These are phyloP conservation scores for Chaetogeoica ovagalla DNA, from an alignment of 2,888 invertebrate genomes.

Conservation along the genomic window DNA sequence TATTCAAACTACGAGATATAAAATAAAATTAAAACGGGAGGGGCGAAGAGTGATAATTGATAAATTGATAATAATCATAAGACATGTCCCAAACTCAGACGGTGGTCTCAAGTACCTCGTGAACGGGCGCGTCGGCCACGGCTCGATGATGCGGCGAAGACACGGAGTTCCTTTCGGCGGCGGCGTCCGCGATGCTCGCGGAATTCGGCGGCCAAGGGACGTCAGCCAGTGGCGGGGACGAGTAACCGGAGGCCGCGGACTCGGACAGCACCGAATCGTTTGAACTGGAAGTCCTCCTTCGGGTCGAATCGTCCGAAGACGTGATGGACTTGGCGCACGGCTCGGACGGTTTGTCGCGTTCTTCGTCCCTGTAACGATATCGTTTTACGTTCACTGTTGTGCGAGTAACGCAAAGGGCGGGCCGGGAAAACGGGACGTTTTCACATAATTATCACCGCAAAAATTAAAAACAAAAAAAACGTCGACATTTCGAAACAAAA, in stretches of 20 bases:
- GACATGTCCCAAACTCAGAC: slow-evolving; percentile 61
- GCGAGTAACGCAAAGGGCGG: too few relatives aligned
- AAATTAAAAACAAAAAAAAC: too few relatives aligned
- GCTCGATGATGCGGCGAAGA: slow-evolving; percentile 34
- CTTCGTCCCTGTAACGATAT: slow-evolving; percentile 65
- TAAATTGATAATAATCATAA: slow-evolving; percentile 7
- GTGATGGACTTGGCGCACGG: slow-evolving; percentile 63
- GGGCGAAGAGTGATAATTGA: not conserved
- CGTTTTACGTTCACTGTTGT: too few relatives aligned
- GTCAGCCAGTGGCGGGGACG: slow-evolving; percentile 50
- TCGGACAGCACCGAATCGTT: slow-evolving; percentile 66
- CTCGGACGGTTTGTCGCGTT: slow-evolving; percentile 65
- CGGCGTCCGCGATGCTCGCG: not conserved
- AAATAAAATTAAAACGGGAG: slow-evolving; percentile 7
- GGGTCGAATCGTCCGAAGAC: slow-evolving; percentile 68
- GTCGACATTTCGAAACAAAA: too few relatives aligned
- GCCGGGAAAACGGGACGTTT: too few relatives aligned
- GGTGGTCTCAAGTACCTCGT: slow-evolving; percentile 73
- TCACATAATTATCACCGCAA: too few relatives aligned
- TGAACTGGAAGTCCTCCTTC: slow-evolving; percentile 66
- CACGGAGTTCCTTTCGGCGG: slow-evolving; percentile 38
- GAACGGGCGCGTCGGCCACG: slow-evolving; percentile 49
- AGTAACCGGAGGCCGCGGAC: slow-evolving; percentile 58
- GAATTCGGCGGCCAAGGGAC: slow-evolving; percentile 47
- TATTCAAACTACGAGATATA: slow-evolving; percentile 42